Evolutionary conservation across 1,140 invertebrate species (phyloP).

Genomic region (Saccostrea echinata): DNA sequence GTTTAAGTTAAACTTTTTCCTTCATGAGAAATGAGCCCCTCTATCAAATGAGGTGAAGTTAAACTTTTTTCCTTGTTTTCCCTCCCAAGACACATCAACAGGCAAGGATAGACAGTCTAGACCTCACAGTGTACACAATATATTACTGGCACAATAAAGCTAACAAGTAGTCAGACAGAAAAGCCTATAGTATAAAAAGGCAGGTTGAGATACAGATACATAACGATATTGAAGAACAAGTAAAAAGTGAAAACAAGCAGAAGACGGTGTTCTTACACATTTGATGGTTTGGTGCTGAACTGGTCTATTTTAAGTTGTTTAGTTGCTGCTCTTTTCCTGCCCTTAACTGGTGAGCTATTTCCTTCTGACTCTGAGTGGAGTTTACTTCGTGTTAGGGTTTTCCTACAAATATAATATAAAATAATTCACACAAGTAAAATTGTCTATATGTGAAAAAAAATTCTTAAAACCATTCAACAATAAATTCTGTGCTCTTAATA

Average conservation of each 20-base stretch:
- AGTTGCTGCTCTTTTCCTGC: conserved; percentile 29
- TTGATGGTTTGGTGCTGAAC: conserved; percentile 47
- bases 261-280: conserved; percentile 55
- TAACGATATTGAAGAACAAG: background rate
- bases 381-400: conserved; percentile 46
- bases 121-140: no score
- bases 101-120: no score
- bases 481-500: no score
- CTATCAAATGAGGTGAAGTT: no score
- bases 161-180: background rate
- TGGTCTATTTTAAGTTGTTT: conserved; percentile 54
- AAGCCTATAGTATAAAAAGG: background rate
- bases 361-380: background rate
- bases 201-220: background rate
- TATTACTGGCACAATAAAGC: no score
- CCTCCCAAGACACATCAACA: no score
- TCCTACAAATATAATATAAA: background rate
- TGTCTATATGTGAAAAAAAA: no score
- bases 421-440: background rate
- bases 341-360: background rate
- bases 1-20: no score
- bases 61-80: no score
- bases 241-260: background rate
- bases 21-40: no score
- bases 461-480: no score